Percentiles rank a stretch among this genome's conserved stretches.
Conservation (phyloP, 2,888 invertebrate species). For the Limenitis camilla region DNA sequence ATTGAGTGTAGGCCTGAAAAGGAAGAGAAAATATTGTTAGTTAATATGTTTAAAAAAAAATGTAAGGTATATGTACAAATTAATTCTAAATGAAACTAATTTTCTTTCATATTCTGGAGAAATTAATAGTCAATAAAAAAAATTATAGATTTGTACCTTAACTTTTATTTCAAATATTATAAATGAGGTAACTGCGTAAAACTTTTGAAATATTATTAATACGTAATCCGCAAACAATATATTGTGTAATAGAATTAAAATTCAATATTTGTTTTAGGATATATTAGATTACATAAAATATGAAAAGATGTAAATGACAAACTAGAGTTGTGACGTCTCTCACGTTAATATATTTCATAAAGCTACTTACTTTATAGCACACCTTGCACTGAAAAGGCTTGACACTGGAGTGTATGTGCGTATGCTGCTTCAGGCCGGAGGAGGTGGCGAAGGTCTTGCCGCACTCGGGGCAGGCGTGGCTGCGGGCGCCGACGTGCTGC, state of each 20-base stretch:
- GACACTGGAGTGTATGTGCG: conserved; percentile 98
- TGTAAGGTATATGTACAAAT: background rate
- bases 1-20: conserved; percentile 95
- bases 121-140: too few species aligned
- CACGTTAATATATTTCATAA: background rate
- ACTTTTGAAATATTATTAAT: too few species aligned
- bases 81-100: background rate
- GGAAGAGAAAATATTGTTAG: conserved; percentile 27
- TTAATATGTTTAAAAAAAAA: background rate
- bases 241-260: too few species aligned
- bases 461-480: conserved; percentile 98
- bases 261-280: too few species aligned
- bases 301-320: too few species aligned
- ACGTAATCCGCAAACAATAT: too few species aligned
- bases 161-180: too few species aligned
- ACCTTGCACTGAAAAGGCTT: conserved; percentile 98
- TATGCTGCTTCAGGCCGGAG: conserved; percentile 98
- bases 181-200: too few species aligned
- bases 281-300: too few species aligned
- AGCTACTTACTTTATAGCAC: conserved; percentile 86
- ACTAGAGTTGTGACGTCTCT: too few species aligned
- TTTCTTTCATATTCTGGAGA: too few species aligned
- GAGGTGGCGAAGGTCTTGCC: conserved; percentile 99
- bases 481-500: conserved; percentile 95
- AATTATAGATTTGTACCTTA: too few species aligned